Percentiles rank a stretch among this genome's conserved stretches.
phyloP scores from a whole-genome alignment of 2,888 invertebrate species.

The Parnassius smintheus region DNA sequence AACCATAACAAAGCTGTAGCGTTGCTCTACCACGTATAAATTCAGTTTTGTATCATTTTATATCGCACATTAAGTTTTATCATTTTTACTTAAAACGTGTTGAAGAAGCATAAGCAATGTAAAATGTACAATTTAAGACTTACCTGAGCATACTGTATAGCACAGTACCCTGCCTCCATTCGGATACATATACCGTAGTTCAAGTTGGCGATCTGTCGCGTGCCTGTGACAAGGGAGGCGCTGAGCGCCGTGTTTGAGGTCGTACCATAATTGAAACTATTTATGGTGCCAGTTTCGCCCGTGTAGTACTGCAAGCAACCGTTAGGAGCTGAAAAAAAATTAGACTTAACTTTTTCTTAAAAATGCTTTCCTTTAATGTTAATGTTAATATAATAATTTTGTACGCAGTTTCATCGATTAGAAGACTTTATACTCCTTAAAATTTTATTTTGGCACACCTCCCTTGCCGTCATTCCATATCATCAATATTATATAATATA shows the following conservation, averaged over 20 bases:
- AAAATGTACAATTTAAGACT: constrained; percentile 1
- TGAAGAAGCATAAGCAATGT: no score
- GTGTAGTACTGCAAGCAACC: constrained; percentile 90
- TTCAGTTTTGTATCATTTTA: no score
- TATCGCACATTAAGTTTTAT: no score
- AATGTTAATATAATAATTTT: neutral
- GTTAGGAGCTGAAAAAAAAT: constrained; percentile 83
- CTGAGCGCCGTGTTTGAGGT: constrained; percentile 79
- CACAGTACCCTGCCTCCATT: constrained; percentile 86
- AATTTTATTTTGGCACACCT: neutral
- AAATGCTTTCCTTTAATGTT: no score
- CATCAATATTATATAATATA: no score
- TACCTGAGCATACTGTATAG: constrained; percentile 84
- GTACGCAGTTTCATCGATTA: neutral
- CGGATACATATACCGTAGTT: constrained; percentile 90
- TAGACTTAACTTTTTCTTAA: no score
- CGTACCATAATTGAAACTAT: constrained; percentile 88
- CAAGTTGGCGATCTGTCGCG: constrained; percentile 85
- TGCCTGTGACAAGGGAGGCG: constrained; percentile 82
- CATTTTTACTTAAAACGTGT: no score
- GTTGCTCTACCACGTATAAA: no score
- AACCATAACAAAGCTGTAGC: no score
- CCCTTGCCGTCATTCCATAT: neutral
- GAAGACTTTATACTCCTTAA: neutral
- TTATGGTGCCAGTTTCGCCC: constrained; percentile 82